phyloP scores from a whole-genome alignment of 2,797 vertebrate genomes.

The Fistularia tabacaria region DNA sequence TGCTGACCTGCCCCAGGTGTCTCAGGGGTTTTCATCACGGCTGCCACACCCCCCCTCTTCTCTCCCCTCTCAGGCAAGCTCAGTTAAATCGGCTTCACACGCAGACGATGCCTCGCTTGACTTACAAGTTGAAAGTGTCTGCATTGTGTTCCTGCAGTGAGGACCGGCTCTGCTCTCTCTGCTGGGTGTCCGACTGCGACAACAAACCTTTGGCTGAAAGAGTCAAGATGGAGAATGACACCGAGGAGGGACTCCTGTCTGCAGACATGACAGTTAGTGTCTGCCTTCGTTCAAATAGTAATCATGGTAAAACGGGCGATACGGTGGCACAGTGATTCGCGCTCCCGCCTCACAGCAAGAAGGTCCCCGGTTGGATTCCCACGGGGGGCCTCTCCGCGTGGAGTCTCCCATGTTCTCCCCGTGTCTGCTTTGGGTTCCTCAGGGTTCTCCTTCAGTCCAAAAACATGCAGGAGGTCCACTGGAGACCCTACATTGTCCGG shows the following conservation, averaged over 20 bases:
- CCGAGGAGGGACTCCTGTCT: constrained; percentile 39
- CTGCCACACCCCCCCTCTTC: constrained; percentile 84
- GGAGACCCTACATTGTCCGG: too few species aligned
- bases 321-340: too few species aligned
- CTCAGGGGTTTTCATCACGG: constrained; percentile 83
- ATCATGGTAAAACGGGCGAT: too few species aligned
- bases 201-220: constrained; percentile 66
- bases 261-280: constrained; percentile 81
- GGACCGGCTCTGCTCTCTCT: constrained; percentile 85
- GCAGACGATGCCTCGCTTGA: background rate
- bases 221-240: constrained; percentile 49
- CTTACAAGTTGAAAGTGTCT: background rate
- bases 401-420: too few species aligned
- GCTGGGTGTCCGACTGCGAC: constrained; percentile 81
- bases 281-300: too few species aligned
- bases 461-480: too few species aligned
- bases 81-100: background rate
- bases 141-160: constrained; percentile 66
- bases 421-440: too few species aligned
- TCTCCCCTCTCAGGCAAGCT: constrained; percentile 83
- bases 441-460: too few species aligned
- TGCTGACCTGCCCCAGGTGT: constrained; percentile 81
- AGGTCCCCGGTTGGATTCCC: too few species aligned
- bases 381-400: too few species aligned
- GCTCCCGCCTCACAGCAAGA: too few species aligned